These are phyloP conservation scores for Oncorhynchus kisutch DNA, from an alignment of 2,113 vertebrate genomes.

Conservation along the genomic window DNA sequence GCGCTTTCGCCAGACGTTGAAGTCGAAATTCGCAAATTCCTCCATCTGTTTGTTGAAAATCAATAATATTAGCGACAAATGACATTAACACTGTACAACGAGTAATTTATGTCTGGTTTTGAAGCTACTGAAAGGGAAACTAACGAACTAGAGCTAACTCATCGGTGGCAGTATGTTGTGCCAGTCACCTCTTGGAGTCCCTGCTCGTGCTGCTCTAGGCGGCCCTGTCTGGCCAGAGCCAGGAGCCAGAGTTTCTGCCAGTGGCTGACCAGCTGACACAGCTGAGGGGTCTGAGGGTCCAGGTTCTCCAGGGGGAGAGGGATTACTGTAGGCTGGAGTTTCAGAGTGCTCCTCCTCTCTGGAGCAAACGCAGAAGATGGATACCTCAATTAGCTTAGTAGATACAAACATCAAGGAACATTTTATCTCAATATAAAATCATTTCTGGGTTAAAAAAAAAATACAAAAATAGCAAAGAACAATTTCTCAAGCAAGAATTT, in stretches of 20 bases:
- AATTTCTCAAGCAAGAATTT: no score
- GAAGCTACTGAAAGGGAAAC: no score
- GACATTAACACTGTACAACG: not conserved
- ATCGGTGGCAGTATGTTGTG: not conserved
- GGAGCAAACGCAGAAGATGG: not conserved
- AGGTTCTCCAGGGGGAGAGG: constrained; percentile 65
- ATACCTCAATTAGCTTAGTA: not conserved
- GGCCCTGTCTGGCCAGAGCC: constrained; percentile 72
- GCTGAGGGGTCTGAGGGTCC: constrained; percentile 76
- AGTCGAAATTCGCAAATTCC: constrained; percentile 79
- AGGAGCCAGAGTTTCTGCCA: constrained; percentile 86
- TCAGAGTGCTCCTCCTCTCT: constrained; percentile 75
- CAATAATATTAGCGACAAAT: not conserved
- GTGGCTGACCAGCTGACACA: constrained; percentile 76
- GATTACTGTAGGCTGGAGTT: constrained; percentile 39
- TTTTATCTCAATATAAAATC: no score
- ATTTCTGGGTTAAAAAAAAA: no score
- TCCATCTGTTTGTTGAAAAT: constrained; percentile 65
- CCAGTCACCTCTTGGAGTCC: constrained; percentile 75
- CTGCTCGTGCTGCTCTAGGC: constrained; percentile 74
- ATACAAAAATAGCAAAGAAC: no score
- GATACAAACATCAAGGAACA: not conserved
- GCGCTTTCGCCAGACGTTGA: constrained; percentile 75
- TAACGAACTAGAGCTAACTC: not conserved
- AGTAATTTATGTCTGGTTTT: no score